Base-by-base conservation (phyloP, 1,140 invertebrate species). In the Holotrichia oblita region DNA sequence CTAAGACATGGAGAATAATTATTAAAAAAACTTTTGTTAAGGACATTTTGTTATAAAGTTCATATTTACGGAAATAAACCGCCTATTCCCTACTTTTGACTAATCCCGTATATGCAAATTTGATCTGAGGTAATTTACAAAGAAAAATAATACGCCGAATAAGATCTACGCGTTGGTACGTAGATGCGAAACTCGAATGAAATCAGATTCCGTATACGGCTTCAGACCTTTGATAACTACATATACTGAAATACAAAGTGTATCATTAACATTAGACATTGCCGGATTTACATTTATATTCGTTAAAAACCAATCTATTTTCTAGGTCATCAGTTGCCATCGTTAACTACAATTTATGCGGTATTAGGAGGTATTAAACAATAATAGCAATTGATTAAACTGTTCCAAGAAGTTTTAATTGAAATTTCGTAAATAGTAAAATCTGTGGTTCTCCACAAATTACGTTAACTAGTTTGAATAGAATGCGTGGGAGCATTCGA, bases 381-480 rank as follows among this genome's bases (percentile, higher is more conserved):
- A 55, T 55, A 55, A n/a, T 17, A 55, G 6, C 48, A 55, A 55
- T 55, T 55, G n/a, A 6, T 17, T 55, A 55, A 55, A 55, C 48
- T 55, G 17, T 55, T 17, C 48, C 14, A 55, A 55, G 48, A 55
- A 55, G 48, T 55, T 17, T 17, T 55, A 55, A 55, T 55, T 55
- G 48, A n/a, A 55, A 55, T 55, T 55, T 55, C 48, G 48, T 55
- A 55, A 55, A 55, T 17, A 17, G 48, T 55, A 55, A 55, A 55
- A 55, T 55, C 48, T 55, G 48, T 17, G 48, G 48, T 17, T 55
- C 14, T 14, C 12, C 14, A 14, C 48, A 55, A 55, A 55, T 55
- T 69, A 34, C 61, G 61, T 69, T 69, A 69, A 69, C 61, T 22
- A 12, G 48, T 69, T 34, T 69, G 61, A 69, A 69, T 69, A 69